Evolutionary conservation across 1,140 invertebrate species (phyloP).

Genomic region (Popillia japonica): DNA sequence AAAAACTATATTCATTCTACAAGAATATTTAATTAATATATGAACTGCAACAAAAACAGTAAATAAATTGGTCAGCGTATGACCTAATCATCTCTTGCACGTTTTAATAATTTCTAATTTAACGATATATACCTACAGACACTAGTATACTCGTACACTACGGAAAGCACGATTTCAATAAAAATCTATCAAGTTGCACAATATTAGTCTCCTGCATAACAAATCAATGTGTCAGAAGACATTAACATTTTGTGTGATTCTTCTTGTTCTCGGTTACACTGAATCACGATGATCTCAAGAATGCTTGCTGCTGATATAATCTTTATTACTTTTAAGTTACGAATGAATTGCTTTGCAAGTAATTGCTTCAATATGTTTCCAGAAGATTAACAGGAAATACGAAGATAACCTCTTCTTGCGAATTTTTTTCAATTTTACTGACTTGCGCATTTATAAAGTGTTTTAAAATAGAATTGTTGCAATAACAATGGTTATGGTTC

Average conservation of each 20-base stretch:
- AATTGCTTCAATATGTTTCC: constrained; percentile 32
- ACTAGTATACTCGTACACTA: neutral
- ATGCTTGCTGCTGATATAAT: constrained; percentile 21
- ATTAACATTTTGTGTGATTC: constrained; percentile 37
- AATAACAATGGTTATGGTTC: neutral
- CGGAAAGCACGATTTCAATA: constrained; percentile 35
- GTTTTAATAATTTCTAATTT: too few relatives aligned
- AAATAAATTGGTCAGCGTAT: neutral
- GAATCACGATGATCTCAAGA: constrained; percentile 33
- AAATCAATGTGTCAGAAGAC: constrained; percentile 36
- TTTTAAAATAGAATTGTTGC: neutral
- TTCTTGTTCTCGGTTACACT: constrained; percentile 17
- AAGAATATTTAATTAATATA: constrained; percentile 10
- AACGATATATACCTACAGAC: too few relatives aligned
- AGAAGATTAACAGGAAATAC: constrained; percentile 30
- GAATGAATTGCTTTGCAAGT: constrained; percentile 16
- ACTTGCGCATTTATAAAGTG: neutral
- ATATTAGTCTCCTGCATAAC: constrained; percentile 36
- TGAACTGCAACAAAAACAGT: neutral
- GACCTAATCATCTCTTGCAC: too few relatives aligned
- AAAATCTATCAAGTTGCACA: constrained; percentile 20
- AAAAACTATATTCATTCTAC: neutral
- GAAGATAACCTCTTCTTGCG: constrained; percentile 17
- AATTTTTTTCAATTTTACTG: neutral
- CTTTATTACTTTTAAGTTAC: constrained; percentile 38